A percentile compares a stretch with the other conserved stretches of the same genome.
Conservation (phyloP, 2,888 invertebrate genomes). For the Hydriomena furcata region DNA sequence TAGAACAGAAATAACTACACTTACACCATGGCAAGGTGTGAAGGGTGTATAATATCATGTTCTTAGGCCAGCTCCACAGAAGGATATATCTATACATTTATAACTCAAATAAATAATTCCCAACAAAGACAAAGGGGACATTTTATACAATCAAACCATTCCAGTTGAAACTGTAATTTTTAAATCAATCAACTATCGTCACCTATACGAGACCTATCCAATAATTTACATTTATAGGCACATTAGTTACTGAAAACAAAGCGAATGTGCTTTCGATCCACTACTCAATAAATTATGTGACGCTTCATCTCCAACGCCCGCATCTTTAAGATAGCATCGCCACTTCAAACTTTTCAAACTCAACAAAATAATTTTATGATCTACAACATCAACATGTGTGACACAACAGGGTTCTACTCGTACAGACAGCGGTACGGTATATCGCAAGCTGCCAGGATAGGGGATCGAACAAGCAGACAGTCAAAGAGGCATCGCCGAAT, state of each 20-base stretch:
- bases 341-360: slow-evolving; percentile 61
- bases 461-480: slow-evolving; percentile 74
- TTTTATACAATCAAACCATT: slow-evolving; percentile 55
- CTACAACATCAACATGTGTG: slow-evolving; percentile 67
- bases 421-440: slow-evolving; percentile 37
- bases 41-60: slow-evolving; percentile 56
- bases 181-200: slow-evolving; percentile 70
- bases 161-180: slow-evolving; percentile 64
- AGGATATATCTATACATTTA: slow-evolving; percentile 46
- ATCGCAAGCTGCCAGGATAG: slow-evolving; percentile 58
- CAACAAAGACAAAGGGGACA: slow-evolving; percentile 43
- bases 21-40: slow-evolving; percentile 58
- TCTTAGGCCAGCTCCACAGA: slow-evolving; percentile 69
- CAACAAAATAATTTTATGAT: slow-evolving; percentile 62
- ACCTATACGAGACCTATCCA: slow-evolving; percentile 75
- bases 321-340: slow-evolving; percentile 70
- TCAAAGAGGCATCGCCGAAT: slow-evolving; percentile 72
- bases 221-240: slow-evolving; percentile 82
- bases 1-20: slow-evolving; percentile 56
- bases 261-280: slow-evolving; percentile 77
- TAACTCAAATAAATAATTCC: slow-evolving; percentile 51
- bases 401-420: slow-evolving; percentile 46
- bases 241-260: slow-evolving; percentile 81
- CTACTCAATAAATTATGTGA: slow-evolving; percentile 72
- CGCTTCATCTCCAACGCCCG: slow-evolving; percentile 73